These are phyloP conservation scores for Thamnophis elegans DNA, from an alignment of 2,797 vertebrate genomes.

Conservation along the genomic window DNA sequence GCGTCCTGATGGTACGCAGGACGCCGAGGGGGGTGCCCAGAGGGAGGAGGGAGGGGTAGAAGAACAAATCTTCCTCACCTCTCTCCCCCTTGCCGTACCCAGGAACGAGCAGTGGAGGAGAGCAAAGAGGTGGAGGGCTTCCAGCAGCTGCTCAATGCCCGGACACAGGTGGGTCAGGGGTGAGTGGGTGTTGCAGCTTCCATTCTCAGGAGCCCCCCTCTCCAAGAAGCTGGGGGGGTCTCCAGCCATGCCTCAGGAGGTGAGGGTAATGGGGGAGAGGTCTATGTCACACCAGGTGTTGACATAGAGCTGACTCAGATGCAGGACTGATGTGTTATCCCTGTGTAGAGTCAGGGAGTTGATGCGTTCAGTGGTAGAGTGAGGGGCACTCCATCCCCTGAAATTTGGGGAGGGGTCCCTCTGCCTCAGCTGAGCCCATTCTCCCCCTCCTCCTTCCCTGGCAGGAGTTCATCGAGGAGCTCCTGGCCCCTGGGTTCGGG, in stretches of 20 bases:
- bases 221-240: not conserved
- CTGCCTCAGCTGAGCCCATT: not conserved
- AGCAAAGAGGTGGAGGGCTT: conserved; percentile 94
- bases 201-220: not conserved
- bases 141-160: conserved; percentile 87
- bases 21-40: not conserved
- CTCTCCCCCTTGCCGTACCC: not conserved
- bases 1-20: conserved; percentile 83
- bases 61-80: fast-evolving
- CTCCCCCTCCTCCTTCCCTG: not conserved
- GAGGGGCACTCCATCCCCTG: not conserved
- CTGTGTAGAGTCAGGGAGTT: not conserved
- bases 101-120: conserved; percentile 91
- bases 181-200: not conserved
- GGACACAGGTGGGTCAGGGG: conserved; percentile 78
- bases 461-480: conserved; percentile 92
- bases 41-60: not conserved
- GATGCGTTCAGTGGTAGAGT: not conserved
- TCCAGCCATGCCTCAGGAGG: not conserved
- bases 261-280: not conserved
- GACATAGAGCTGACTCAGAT: not conserved
- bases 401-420: not conserved
- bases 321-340: fast-evolving
- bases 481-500: conserved; percentile 86
- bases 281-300: too few species aligned